These are phyloP conservation scores for Brachionus rotundiformis DNA, from an alignment of 1,140 invertebrate species.

Conservation along the genomic window DNA sequence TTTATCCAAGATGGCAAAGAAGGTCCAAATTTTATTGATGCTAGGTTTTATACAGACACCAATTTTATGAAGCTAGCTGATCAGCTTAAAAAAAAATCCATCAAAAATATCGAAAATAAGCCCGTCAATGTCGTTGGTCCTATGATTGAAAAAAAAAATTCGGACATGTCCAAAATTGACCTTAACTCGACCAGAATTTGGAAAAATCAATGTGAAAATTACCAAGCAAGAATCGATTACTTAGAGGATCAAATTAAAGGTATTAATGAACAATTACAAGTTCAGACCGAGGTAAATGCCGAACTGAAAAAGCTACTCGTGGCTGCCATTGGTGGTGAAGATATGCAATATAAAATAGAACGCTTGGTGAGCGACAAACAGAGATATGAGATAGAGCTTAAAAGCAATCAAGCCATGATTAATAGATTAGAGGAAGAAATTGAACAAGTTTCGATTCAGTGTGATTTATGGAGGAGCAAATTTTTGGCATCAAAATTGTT, in stretches of 20 bases:
- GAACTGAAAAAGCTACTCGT: conserved; percentile 88
- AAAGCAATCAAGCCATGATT: conserved; percentile 79
- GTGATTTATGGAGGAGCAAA: conserved; percentile 92
- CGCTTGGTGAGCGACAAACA: conserved; percentile 82
- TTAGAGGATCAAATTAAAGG: conserved; percentile 38
- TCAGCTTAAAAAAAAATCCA: conserved; percentile 28
- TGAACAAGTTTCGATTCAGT: conserved; percentile 85
- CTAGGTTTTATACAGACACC: conserved; percentile 21
- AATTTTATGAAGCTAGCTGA: background rate
- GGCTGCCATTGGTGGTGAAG: conserved; percentile 85
- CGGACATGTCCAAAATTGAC: background rate
- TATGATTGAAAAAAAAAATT: background rate
- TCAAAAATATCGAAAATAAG: background rate
- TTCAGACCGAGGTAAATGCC: conserved; percentile 71
- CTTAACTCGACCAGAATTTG: background rate
- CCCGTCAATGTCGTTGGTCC: conserved; percentile 38
- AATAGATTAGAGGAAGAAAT: conserved; percentile 83
- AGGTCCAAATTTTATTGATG: conserved; percentile 32
- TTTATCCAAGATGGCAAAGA: background rate
- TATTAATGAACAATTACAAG: conserved; percentile 41
- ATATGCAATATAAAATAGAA: conserved; percentile 82
- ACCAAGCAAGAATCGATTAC: conserved; percentile 12
- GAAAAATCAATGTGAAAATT: conserved; percentile 28
- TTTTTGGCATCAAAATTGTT: conserved; percentile 81
- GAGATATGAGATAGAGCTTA: conserved; percentile 77